Evolutionary conservation across 2,888 invertebrate species (phyloP).

Genomic region (Trissoscelio sp.): DNA sequence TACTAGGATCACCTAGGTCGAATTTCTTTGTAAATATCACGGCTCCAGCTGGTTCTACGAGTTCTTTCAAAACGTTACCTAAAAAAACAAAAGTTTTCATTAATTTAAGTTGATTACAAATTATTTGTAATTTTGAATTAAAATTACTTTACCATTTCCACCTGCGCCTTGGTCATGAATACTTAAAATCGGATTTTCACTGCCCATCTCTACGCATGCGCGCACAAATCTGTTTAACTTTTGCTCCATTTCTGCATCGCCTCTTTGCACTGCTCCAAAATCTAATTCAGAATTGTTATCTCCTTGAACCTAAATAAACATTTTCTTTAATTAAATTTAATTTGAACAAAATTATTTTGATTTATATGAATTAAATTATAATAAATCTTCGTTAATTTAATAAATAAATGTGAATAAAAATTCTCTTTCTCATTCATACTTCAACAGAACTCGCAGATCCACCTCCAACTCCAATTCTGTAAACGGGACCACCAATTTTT

Average conservation of each 20-base stretch:
- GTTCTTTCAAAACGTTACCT: conserved; percentile 98
- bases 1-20: conserved; percentile 96
- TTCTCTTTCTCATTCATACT: too few relatives aligned
- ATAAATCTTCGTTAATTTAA: too few relatives aligned
- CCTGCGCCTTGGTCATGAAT: conserved; percentile 99
- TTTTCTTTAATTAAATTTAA: neutral
- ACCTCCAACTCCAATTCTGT: conserved; percentile 98
- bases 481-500: conserved; percentile 98
- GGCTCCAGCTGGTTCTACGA: conserved; percentile 97
- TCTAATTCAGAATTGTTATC: conserved; percentile 93
- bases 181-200: conserved; percentile 94
- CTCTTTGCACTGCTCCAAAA: conserved; percentile 98
- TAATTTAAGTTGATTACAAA: neutral
- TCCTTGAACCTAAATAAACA: conserved; percentile 89
- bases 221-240: conserved; percentile 97
- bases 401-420: too few relatives aligned
- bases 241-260: conserved; percentile 99
- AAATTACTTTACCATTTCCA: conserved; percentile 88
- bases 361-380: too few relatives aligned
- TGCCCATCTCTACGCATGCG: conserved; percentile 93
- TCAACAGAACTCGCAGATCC: conserved; percentile 99
- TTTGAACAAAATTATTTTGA: neutral
- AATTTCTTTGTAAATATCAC: conserved; percentile 94
- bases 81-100: conserved; percentile 17
- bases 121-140: too few relatives aligned